These are phyloP conservation scores for Poeciliopsis paucimaculata DNA, from an alignment of 2,797 vertebrate species.

Conservation along the genomic window DNA sequence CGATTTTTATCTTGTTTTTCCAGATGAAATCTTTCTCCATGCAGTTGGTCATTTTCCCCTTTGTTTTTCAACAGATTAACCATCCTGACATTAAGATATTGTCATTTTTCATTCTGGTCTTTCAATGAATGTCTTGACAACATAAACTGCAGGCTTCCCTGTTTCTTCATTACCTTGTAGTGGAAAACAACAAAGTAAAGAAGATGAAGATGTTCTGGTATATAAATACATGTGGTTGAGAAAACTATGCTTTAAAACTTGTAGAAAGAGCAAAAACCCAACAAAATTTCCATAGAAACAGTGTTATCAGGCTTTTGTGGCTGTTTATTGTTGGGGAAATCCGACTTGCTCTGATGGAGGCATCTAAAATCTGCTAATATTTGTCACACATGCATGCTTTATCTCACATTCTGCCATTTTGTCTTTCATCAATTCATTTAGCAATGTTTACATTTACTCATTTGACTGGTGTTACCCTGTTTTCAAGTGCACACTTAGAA, in stretches of 20 bases:
- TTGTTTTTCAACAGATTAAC: not conserved
- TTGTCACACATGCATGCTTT: conserved; percentile 26
- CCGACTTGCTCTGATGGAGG: conserved; percentile 18
- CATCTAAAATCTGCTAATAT: conserved; percentile 27
- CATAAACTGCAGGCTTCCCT: not conserved
- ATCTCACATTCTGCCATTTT: conserved; percentile 31
- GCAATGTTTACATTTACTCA: conserved; percentile 7
- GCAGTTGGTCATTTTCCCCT: not conserved
- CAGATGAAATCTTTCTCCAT: not conserved
- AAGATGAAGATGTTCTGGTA: conserved; percentile 28
- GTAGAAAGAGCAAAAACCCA: conserved; percentile 36
- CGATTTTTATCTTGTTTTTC: not conserved
- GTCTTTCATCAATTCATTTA: conserved; percentile 40
- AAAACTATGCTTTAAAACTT: conserved; percentile 20
- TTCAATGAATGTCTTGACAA: not conserved
- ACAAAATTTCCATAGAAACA: conserved; percentile 9
- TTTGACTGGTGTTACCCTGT: conserved; percentile 1
- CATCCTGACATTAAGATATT: not conserved
- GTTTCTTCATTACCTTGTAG: conserved; percentile 19
- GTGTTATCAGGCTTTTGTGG: conserved; percentile 24
- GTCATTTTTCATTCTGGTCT: not conserved
- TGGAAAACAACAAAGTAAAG: conserved; percentile 28
- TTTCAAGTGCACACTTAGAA: conserved; percentile 9
- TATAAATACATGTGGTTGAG: conserved; percentile 43
- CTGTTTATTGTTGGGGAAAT: conserved; percentile 67